Conservation (phyloP, 2,888 invertebrate genomes). For the Brachynemurus nebulosus region DNA sequence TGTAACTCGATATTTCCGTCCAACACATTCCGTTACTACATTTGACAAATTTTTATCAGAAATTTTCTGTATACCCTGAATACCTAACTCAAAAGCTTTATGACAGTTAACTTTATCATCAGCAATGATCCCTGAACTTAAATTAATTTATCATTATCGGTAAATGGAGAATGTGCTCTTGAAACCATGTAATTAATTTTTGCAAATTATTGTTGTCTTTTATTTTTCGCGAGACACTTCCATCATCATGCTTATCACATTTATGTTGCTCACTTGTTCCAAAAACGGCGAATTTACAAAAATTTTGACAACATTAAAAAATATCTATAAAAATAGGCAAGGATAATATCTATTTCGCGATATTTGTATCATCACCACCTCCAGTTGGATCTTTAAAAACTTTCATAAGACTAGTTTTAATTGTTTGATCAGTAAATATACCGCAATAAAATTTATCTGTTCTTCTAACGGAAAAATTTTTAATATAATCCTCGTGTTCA, state of each 20-base stretch:
- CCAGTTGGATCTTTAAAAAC: neutral
- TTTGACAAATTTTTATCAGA: neutral
- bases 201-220: neutral
- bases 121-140: neutral
- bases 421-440: neutral
- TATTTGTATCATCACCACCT: neutral
- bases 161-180: neutral
- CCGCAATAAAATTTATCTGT: neutral
- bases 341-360: neutral
- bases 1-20: neutral
- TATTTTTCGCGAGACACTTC: neutral
- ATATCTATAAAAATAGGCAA: too few species aligned
- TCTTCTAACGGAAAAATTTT: neutral
- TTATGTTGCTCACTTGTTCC: neutral
- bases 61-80: neutral
- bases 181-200: neutral
- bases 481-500: neutral
- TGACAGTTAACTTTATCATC: neutral
- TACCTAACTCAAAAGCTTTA: neutral
- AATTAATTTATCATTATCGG: neutral
- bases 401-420: neutral
- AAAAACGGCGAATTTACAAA: neutral
- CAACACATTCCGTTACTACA: neutral
- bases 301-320: neutral
- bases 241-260: neutral